phyloP scores from a whole-genome alignment of 2,113 vertebrate genomes.

The Pterocles gutturalis region DNA sequence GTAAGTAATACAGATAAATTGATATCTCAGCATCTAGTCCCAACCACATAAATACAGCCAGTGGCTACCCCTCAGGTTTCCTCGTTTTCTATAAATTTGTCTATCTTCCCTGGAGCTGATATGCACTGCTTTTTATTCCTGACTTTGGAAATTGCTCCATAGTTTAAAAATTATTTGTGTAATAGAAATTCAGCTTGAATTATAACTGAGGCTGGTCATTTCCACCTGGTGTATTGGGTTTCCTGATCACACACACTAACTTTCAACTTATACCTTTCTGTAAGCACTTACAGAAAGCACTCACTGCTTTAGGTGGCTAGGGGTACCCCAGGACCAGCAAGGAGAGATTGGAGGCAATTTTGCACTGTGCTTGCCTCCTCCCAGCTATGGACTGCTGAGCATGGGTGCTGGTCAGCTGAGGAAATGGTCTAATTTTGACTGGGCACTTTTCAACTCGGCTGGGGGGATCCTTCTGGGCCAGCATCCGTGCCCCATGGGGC shows the following conservation, averaged over 20 bases:
- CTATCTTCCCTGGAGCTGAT: constrained; percentile 15
- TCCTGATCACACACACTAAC: not conserved
- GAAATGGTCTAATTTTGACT: not conserved
- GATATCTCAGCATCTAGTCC: constrained; percentile 15
- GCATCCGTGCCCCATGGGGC: not conserved
- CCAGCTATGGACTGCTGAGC: rapidly evolving
- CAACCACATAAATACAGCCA: constrained; percentile 19
- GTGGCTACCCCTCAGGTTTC: constrained; percentile 27
- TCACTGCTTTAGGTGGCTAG: not conserved
- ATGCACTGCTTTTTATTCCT: not conserved
- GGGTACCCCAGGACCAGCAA: not conserved
- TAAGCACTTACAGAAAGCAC: not conserved
- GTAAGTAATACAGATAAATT: constrained; percentile 23
- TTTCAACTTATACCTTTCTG: not conserved
- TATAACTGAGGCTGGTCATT: not conserved
- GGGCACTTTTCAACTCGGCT: rapidly evolving
- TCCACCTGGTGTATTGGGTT: not conserved
- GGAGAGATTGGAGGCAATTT: not conserved
- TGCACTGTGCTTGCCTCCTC: rapidly evolving
- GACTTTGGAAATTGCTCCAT: not conserved
- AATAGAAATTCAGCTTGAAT: constrained; percentile 16
- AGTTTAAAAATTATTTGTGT: not conserved
- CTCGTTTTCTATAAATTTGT: constrained; percentile 29
- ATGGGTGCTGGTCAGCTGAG: not conserved
- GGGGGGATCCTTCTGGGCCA: rapidly evolving